phyloP scores from a whole-genome alignment of 2,113 vertebrate genomes.

The Anthoscopus minutus region DNA sequence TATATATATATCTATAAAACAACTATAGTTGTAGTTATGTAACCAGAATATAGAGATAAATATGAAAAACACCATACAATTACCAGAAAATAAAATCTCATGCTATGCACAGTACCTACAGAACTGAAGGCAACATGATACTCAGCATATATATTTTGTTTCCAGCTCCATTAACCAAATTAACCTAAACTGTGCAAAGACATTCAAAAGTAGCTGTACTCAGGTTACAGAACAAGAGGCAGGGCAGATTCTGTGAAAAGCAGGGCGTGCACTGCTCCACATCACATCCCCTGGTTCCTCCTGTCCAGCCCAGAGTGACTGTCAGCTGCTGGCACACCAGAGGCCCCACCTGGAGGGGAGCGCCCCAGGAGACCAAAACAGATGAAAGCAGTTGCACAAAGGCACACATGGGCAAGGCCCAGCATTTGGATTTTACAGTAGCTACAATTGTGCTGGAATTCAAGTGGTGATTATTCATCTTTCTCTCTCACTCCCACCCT shows the following conservation, averaged over 20 bases:
- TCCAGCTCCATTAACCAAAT: background rate
- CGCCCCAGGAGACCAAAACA: background rate
- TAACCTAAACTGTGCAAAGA: background rate
- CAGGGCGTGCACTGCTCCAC: rapidly evolving
- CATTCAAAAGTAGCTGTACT: background rate
- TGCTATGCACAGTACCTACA: background rate
- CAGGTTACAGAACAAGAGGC: background rate
- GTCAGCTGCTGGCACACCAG: background rate
- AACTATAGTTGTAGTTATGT: no score
- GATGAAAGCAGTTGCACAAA: background rate
- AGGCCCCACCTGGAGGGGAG: background rate
- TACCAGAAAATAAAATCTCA: background rate
- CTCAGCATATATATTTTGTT: background rate
- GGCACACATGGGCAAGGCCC: background rate
- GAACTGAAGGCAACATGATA: background rate
- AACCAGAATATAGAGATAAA: background rate
- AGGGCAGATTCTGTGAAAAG: background rate
- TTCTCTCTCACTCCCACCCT: background rate
- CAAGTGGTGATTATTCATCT: background rate
- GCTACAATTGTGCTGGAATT: rapidly evolving
- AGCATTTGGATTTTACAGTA: background rate
- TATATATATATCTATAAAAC: background rate
- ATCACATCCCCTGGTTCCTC: background rate
- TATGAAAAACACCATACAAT: background rate
- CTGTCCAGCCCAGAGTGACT: background rate